Percentiles rank a stretch among this genome's conserved stretches.
These are phyloP conservation scores for Ligdia adustata DNA, from an alignment of 2,888 invertebrate species.

Conservation along the genomic window DNA sequence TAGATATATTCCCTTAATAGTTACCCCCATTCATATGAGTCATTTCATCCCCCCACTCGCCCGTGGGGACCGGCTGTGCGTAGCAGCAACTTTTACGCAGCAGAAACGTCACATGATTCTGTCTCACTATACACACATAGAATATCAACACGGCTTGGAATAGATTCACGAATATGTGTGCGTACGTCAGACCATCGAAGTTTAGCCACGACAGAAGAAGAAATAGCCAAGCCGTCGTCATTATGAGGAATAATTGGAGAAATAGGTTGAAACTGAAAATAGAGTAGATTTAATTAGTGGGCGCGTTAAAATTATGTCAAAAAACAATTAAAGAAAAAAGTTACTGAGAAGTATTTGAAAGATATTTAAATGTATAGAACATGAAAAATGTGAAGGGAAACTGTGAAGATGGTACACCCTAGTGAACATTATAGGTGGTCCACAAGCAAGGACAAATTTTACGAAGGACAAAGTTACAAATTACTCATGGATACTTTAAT, in stretches of 20 bases:
- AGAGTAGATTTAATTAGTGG: too few relatives aligned
- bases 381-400: too few relatives aligned
- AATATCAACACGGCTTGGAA: slow-evolving; percentile 89
- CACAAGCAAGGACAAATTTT: too few relatives aligned
- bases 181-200: slow-evolving; percentile 88
- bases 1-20: slow-evolving; percentile 52
- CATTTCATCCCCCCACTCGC: slow-evolving; percentile 96
- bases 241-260: slow-evolving; percentile 88
- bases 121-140: slow-evolving; percentile 90
- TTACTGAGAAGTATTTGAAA: too few relatives aligned
- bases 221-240: slow-evolving; percentile 91
- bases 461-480: too few relatives aligned
- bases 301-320: too few relatives aligned
- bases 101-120: slow-evolving; percentile 91
- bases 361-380: too few relatives aligned
- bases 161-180: slow-evolving; percentile 90
- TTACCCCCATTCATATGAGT: slow-evolving; percentile 91
- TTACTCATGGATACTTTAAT: too few relatives aligned
- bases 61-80: slow-evolving; percentile 87
- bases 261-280: slow-evolving; percentile 91
- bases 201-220: slow-evolving; percentile 90
- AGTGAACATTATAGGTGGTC: too few relatives aligned
- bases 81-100: slow-evolving; percentile 92
- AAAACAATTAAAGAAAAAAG: too few relatives aligned
- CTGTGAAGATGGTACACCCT: too few relatives aligned